These are phyloP conservation scores for Aromia moschata DNA, from an alignment of 2,888 invertebrate species.

Conservation along the genomic window DNA sequence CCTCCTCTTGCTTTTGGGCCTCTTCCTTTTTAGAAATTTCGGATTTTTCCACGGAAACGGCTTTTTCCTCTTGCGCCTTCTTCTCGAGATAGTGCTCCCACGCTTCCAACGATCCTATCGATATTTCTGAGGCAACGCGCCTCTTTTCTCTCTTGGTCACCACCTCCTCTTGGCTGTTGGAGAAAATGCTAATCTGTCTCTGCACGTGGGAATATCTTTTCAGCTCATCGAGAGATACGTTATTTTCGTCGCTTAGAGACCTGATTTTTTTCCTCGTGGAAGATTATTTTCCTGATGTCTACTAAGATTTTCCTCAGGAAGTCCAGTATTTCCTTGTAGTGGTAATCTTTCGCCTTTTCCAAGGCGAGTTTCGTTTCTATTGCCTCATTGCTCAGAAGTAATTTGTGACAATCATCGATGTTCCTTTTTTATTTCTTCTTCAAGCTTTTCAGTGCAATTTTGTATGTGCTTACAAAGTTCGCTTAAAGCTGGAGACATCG, in stretches of 20 bases:
- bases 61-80: slow-evolving; percentile 23
- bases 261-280: slow-evolving; percentile 43
- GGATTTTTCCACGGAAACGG: slow-evolving; percentile 10
- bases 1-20: slow-evolving; percentile 31
- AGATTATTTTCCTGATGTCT: slow-evolving; percentile 39
- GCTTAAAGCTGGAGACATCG: slow-evolving; percentile 24
- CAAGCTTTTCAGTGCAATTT: slow-evolving; percentile 41
- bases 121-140: slow-evolving; percentile 39
- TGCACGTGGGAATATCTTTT: slow-evolving; percentile 44
- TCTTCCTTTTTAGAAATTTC: slow-evolving; percentile 36
- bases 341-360: slow-evolving; percentile 47
- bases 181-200: slow-evolving; percentile 42
- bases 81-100: slow-evolving; percentile 46
- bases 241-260: slow-evolving; percentile 24
- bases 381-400: slow-evolving; percentile 26
- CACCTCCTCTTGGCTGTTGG: slow-evolving; percentile 24
- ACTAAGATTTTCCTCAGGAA: slow-evolving; percentile 39
- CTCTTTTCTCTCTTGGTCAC: slow-evolving; percentile 34
- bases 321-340: slow-evolving; percentile 47
- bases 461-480: slow-evolving; percentile 39
- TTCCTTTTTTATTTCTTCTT: slow-evolving; percentile 40
- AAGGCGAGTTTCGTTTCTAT: slow-evolving; percentile 38
- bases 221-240: slow-evolving; percentile 35
- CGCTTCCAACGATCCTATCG: slow-evolving; percentile 43
- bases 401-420: slow-evolving; percentile 40